These are phyloP conservation scores for Hypercompe scribonia DNA, from an alignment of 2,888 invertebrate species.

Conservation along the genomic window DNA sequence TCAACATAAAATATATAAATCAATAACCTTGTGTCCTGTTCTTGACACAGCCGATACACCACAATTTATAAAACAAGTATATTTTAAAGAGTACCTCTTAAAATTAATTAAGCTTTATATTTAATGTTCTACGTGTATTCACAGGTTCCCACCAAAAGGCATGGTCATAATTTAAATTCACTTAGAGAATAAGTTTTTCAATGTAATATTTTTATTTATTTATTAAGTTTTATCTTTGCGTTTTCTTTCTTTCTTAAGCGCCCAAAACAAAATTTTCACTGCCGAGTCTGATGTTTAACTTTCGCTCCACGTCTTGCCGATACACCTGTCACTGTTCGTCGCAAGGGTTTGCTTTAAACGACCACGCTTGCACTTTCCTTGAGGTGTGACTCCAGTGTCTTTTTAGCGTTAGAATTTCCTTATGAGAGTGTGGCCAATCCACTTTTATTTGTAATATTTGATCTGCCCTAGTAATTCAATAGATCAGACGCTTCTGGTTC, in stretches of 20 bases:
- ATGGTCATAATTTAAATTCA: background rate
- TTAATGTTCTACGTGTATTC: background rate
- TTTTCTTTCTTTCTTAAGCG: background rate
- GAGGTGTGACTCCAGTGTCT: background rate
- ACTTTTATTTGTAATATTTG: background rate
- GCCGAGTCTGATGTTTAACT: too few relatives aligned
- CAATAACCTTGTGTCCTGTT: background rate
- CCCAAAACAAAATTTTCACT: too few relatives aligned
- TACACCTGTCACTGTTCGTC: background rate
- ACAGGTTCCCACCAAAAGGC: background rate
- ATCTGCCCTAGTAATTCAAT: too few relatives aligned
- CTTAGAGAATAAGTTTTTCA: background rate
- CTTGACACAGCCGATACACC: background rate
- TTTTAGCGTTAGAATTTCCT: background rate
- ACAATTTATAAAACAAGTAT: background rate
- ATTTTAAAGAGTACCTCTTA: background rate
- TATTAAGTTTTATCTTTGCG: background rate
- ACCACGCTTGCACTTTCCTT: background rate
- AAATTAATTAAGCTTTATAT: background rate
- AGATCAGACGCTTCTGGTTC: too few relatives aligned
- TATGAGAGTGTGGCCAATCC: background rate
- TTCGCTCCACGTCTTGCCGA: background rate
- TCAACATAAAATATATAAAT: background rate
- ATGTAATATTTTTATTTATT: background rate
- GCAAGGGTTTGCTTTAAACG: too few relatives aligned